Base-by-base conservation (phyloP, 2,888 invertebrate genomes). In the Euclidia mi region DNA sequence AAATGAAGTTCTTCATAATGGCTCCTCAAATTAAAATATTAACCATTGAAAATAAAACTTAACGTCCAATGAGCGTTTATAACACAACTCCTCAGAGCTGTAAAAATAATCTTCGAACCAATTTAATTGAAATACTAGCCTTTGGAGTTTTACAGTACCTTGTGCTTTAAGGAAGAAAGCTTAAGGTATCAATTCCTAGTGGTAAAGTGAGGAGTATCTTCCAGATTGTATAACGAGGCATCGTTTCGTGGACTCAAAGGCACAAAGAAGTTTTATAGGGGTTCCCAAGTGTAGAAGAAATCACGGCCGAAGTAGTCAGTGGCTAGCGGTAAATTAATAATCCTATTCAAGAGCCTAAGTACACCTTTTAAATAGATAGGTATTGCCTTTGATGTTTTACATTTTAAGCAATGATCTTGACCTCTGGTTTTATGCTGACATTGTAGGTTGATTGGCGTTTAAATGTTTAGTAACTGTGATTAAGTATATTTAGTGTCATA, bases 281-380 rank as follows among this genome's bases (percentile, higher is more conserved):
- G 42, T 35, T 38, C 29, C n/a, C 14, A 18, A 32, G 34, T 31
- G 43, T 15, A 37, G 38, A 29, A 10, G 38, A 43, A 29, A 40
- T 60, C 56, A 47, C 35, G 29, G 49, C 44, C 50, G 34, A 52
- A 60, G 65, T 56, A 64, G 51, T 51, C 44, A 20, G 49, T 29
- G 53, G 28, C 44, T 31, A 12, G 18, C 9, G 37, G 32, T 47
- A 42, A 57, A 59, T 46, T 50, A 52, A 61, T 55, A 61, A 56
- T 32, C 43, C 32, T 48, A 17, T 59, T 56, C 49, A 17, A 47
- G 18, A 11, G 3, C 0, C 7, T n/a, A 25, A 0, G 2, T 20
- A 17, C 28, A 35, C 15, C 10, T 3, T 25, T 7, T 4, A 6
- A 25, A n/a, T n/a, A 25, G 20, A 25, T 25, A 25, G 6, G 1